Evolutionary conservation across 2,888 invertebrate genomes (phyloP).

Genomic region (Cosmorhoe ocellata): DNA sequence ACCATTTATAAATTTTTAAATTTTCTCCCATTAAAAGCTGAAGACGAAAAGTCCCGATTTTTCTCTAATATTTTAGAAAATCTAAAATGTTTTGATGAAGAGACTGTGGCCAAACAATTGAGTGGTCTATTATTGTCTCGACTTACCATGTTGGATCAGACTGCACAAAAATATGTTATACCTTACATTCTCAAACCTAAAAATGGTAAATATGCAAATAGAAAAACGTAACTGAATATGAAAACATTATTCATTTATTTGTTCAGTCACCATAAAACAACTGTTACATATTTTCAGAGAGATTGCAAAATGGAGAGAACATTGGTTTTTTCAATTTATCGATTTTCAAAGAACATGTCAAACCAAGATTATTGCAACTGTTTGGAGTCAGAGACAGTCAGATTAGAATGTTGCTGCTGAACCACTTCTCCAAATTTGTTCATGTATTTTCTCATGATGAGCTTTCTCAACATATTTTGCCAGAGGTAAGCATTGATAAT

Average conservation of each 20-base stretch:
- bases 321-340: constrained; percentile 85
- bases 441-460: constrained; percentile 89
- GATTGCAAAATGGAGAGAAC: constrained; percentile 66
- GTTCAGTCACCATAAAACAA: too few relatives aligned
- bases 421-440: constrained; percentile 89
- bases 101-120: constrained; percentile 91
- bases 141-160: constrained; percentile 91
- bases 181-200: constrained; percentile 87
- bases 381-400: constrained; percentile 94
- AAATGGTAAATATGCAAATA: constrained; percentile 77
- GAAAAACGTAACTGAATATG: too few relatives aligned
- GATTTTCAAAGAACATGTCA: constrained; percentile 87
- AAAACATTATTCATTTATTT: too few relatives aligned
- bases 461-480: constrained; percentile 89
- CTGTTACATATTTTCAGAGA: constrained; percentile 53
- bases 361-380: constrained; percentile 89
- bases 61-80: constrained; percentile 87
- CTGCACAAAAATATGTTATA: constrained; percentile 88
- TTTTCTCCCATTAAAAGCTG: constrained; percentile 90
- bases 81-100: constrained; percentile 88
- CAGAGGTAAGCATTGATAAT: constrained; percentile 85
- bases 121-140: constrained; percentile 90
- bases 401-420: constrained; percentile 87
- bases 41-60: constrained; percentile 89
- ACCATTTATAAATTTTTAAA: constrained; percentile 91